These are phyloP conservation scores for Melipona beecheii DNA, from an alignment of 2,888 invertebrate species.

Conservation along the genomic window DNA sequence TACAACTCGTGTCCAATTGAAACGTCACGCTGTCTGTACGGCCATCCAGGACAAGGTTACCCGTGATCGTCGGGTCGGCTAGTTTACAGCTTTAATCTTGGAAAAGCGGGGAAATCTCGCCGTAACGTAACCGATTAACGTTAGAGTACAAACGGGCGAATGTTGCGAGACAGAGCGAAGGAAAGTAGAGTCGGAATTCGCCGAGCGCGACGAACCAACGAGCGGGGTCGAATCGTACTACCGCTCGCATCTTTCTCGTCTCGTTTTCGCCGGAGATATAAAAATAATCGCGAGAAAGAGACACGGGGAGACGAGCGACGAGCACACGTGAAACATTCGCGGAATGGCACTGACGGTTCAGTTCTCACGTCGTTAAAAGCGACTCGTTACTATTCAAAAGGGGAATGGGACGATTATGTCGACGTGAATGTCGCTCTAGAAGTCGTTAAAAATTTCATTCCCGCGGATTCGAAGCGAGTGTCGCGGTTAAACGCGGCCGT, in stretches of 20 bases:
- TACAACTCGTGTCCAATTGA: constrained; percentile 7
- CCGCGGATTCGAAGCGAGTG: constrained; percentile 36
- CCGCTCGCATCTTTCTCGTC: background rate
- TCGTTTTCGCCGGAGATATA: no score
- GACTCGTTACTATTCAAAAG: constrained; percentile 42
- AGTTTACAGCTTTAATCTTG: constrained; percentile 22
- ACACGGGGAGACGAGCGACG: no score
- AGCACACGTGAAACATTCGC: background rate
- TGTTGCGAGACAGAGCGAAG: constrained; percentile 3
- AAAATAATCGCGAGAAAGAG: no score
- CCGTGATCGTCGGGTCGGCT: background rate
- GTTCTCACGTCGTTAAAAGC: constrained; percentile 7
- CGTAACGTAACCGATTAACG: background rate
- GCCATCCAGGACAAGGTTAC: background rate
- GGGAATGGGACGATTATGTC: constrained; percentile 15
- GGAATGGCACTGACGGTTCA: background rate
- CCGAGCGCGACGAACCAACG: background rate
- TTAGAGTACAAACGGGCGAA: constrained; percentile 13
- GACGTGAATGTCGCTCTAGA: constrained; percentile 33
- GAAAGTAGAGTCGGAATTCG: no score
- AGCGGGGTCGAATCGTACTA: background rate
- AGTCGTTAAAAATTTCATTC: constrained; percentile 56
- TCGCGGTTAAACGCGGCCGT: constrained; percentile 41
- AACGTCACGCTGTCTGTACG: background rate
- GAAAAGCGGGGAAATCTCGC: constrained; percentile 9